Evolutionary conservation across 2,113 vertebrate species (phyloP).

Genomic region (Pituophis catenifer): DNA sequence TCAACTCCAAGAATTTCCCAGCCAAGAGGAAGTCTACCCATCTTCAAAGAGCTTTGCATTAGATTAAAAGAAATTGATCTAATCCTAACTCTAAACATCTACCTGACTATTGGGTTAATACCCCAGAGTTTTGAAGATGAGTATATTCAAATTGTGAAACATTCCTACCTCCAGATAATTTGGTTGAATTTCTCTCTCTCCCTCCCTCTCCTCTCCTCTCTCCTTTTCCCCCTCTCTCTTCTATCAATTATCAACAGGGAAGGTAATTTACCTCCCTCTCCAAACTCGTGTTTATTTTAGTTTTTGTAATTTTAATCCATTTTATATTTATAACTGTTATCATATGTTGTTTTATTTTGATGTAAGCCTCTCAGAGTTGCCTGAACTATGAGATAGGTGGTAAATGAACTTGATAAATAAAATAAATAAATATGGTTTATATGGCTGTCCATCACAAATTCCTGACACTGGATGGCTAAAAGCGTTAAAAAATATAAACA

Average conservation of each 20-base stretch:
- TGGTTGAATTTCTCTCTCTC: no score
- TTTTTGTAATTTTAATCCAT: neutral
- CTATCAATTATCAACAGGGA: no score
- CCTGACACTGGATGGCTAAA: neutral
- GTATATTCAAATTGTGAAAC: neutral
- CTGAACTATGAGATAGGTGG: neutral
- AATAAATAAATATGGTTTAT: neutral
- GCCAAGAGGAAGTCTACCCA: neutral
- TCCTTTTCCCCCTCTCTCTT: no score
- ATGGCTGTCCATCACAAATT: neutral
- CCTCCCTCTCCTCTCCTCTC: no score
- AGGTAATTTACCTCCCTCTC: neutral
- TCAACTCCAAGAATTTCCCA: neutral
- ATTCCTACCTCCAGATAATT: no score
- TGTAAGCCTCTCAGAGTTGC: neutral
- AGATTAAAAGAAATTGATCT: neutral
- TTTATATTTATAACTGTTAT: neutral
- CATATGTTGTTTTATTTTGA: neutral
- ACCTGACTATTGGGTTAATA: neutral
- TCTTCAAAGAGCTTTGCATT: neutral
- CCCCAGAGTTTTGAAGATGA: neutral
- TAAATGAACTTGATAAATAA: neutral
- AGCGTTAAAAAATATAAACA: no score
- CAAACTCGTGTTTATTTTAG: neutral
- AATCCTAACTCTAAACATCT: neutral